Percentiles rank a stretch among this genome's conserved stretches.
Conservation (phyloP, 2,888 invertebrate genomes). For the Uropetala carovei region DNA sequence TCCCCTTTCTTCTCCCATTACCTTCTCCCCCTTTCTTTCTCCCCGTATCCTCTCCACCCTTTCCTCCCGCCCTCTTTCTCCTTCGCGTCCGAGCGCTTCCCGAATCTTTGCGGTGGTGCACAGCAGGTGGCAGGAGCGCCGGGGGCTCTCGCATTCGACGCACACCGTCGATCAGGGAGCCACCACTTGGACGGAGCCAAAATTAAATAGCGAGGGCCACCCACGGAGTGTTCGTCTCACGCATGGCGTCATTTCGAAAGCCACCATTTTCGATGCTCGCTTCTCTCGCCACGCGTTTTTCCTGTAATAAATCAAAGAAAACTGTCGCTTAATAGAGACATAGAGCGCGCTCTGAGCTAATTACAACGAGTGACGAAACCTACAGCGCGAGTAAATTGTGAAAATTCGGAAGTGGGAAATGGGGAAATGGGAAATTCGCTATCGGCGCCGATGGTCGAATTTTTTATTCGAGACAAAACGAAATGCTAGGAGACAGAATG, state of each 20-base stretch:
- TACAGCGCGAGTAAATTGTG: too few species aligned
- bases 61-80: neutral
- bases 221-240: neutral
- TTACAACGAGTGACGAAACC: too few species aligned
- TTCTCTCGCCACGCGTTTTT: neutral
- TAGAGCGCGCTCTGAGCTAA: too few species aligned
- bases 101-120: conserved; percentile 8
- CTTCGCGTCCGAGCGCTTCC: neutral
- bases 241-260: conserved; percentile 15
- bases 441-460: too few species aligned
- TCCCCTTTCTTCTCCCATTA: neutral
- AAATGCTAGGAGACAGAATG: too few species aligned
- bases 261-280: neutral
- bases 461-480: too few species aligned
- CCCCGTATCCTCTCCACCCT: neutral
- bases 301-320: too few species aligned
- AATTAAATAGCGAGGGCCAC: conserved; percentile 35
- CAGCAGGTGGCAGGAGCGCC: conserved; percentile 55
- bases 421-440: too few species aligned
- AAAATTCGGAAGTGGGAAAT: too few species aligned
- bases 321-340: too few species aligned
- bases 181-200: conserved; percentile 43
- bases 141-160: conserved; percentile 16
- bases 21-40: neutral
- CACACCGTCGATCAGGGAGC: conserved; percentile 37